Evolutionary conservation across 2,797 vertebrate genomes (phyloP).

Genomic region (Melanotaenia boesemani): DNA sequence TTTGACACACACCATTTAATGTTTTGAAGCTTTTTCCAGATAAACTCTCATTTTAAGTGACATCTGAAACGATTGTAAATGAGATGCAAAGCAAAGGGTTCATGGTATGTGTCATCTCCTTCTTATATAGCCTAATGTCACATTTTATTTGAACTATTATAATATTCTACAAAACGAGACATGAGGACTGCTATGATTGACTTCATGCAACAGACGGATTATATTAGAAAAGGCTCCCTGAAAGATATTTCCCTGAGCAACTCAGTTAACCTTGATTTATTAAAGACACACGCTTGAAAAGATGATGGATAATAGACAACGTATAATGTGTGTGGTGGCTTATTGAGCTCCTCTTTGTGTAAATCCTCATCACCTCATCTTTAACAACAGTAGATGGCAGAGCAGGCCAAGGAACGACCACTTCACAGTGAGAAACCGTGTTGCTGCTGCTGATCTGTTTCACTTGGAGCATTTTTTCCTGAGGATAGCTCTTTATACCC

Average conservation of each 20-base stretch:
- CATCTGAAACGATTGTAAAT: background rate
- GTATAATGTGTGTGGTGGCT: conserved; percentile 31
- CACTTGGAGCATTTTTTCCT: conserved; percentile 12
- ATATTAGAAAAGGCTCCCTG: background rate
- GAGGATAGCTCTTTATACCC: conserved; percentile 29
- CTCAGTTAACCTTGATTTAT: conserved; percentile 47
- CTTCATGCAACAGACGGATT: conserved; percentile 6
- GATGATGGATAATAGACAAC: conserved; percentile 19
- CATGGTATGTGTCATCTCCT: background rate
- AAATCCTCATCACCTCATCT: background rate
- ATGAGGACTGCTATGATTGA: background rate
- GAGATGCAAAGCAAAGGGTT: conserved; percentile 9
- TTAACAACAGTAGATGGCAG: conserved; percentile 60
- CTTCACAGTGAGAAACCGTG: background rate
- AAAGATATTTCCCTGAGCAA: conserved; percentile 39
- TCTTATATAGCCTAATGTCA: conserved; percentile 1
- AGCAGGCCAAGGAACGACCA: conserved; percentile 16
- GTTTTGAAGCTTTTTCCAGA: conserved; percentile 19
- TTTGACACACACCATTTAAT: conserved; percentile 33
- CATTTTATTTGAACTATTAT: background rate
- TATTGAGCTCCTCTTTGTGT: conserved; percentile 22
- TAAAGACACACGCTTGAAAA: conserved; percentile 23
- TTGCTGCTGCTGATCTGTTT: conserved; percentile 12
- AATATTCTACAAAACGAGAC: too few relatives aligned
- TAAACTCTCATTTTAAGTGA: too few relatives aligned